phyloP scores from a whole-genome alignment of 2,888 invertebrate species.

The Reticulitermes lucifugus region DNA sequence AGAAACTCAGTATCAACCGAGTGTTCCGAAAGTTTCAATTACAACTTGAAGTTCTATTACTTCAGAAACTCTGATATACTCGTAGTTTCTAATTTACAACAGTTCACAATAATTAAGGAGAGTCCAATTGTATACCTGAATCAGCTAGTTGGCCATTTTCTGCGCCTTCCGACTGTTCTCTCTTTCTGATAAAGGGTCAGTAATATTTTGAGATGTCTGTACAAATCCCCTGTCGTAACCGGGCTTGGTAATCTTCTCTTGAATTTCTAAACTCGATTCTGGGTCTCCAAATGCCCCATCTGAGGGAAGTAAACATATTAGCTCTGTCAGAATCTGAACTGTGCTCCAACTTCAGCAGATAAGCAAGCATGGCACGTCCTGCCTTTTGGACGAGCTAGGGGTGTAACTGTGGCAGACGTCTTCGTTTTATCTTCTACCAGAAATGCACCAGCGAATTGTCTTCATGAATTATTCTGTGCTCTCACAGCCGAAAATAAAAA shows the following conservation, averaged over 20 bases:
- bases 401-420: not conserved
- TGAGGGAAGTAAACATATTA: not conserved
- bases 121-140: too few species aligned
- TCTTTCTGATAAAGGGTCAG: not conserved
- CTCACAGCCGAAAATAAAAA: not conserved
- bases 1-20: too few species aligned
- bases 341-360: not conserved
- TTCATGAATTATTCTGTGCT: constrained; percentile 7
- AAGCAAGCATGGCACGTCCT: not conserved
- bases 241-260: not conserved
- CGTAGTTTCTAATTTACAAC: too few species aligned
- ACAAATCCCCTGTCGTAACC: not conserved
- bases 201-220: not conserved
- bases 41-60: too few species aligned
- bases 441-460: not conserved
- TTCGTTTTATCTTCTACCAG: not conserved
- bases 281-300: not conserved
- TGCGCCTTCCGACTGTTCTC: too few species aligned
- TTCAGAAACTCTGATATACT: too few species aligned
- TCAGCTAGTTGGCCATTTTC: too few species aligned
- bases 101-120: too few species aligned
- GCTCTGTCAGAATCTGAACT: constrained; percentile 13
- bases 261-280: not conserved
- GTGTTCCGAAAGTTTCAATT: too few species aligned
- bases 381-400: not conserved